A percentile compares a stretch with the other conserved stretches of the same genome.
Conservation (phyloP, 2,797 vertebrate species). For the Harpagifer antarcticus region DNA sequence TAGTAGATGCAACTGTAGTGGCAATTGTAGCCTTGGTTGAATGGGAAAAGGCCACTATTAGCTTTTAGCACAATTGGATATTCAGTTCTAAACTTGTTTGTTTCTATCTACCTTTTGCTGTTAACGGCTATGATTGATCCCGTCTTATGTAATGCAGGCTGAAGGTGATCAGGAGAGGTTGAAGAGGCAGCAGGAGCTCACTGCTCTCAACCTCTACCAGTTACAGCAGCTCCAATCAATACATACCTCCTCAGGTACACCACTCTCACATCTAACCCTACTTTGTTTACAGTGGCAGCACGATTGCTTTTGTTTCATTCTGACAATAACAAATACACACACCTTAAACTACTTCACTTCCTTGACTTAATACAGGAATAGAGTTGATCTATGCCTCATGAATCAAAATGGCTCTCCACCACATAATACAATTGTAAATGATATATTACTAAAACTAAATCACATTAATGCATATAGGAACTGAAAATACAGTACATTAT, state of each 20-base stretch:
- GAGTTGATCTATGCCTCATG: not conserved
- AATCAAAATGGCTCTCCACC: not conserved
- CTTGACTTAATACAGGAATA: not conserved
- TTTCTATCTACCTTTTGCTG: not conserved
- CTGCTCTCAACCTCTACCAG: constrained; percentile 95
- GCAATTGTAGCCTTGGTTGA: not conserved
- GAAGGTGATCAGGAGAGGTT: constrained; percentile 95
- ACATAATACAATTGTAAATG: not conserved
- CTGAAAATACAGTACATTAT: not conserved
- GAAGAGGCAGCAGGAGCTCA: constrained; percentile 95
- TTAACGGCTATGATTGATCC: constrained; percentile 1
- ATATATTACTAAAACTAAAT: not conserved
- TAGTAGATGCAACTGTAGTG: not conserved
- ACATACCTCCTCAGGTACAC: constrained; percentile 96
- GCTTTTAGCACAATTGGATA: not conserved
- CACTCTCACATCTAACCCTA: not conserved
- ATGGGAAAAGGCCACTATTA: not conserved
- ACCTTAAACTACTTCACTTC: not conserved
- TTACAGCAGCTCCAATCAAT: constrained; percentile 94
- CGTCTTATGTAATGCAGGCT: constrained; percentile 77
- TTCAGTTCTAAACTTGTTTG: not conserved
- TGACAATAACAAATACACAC: not conserved
- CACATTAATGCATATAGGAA: not conserved
- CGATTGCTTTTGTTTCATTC: not conserved
- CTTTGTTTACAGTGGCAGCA: not conserved